A percentile compares a stretch with the other conserved stretches of the same genome.
Conservation (phyloP, 2,113 vertebrate genomes). For the Miniopterus natalensis region DNA sequence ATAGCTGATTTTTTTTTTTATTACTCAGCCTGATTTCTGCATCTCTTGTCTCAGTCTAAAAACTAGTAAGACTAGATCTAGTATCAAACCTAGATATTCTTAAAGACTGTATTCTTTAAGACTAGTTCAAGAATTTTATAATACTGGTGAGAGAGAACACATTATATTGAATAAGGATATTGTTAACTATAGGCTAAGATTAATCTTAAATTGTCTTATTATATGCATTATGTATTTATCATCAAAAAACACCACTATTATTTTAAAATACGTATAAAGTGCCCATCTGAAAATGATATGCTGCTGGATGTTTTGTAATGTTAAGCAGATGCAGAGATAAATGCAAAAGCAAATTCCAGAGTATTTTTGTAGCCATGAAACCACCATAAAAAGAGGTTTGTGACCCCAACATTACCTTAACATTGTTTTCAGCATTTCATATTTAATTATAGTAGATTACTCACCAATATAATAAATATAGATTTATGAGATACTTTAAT, state of each 20-base stretch:
- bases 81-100: background rate
- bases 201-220: conserved; percentile 50
- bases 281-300: conserved; percentile 59
- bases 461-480: conserved; percentile 75
- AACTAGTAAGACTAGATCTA: background rate
- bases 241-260: conserved; percentile 29
- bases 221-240: conserved; percentile 16
- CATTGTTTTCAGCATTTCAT: conserved; percentile 80
- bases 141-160: background rate
- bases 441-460: conserved; percentile 79
- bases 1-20: background rate
- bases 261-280: conserved; percentile 57
- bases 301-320: conserved; percentile 47
- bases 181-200: background rate
- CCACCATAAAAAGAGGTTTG: conserved; percentile 72
- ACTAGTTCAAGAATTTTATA: conserved; percentile 7
- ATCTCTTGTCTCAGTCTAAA: background rate
- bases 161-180: background rate
- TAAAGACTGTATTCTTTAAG: conserved; percentile 10
- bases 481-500: conserved; percentile 79
- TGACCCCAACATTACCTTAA: conserved; percentile 75
- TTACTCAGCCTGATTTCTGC: background rate
- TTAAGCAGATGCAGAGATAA: conserved; percentile 74
- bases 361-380: conserved; percentile 69
- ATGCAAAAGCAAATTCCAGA: conserved; percentile 74